Percentiles rank a stretch among this genome's conserved stretches.
phyloP scores from a whole-genome alignment of 2,888 invertebrate species.

The Stomorhina lunata region DNA sequence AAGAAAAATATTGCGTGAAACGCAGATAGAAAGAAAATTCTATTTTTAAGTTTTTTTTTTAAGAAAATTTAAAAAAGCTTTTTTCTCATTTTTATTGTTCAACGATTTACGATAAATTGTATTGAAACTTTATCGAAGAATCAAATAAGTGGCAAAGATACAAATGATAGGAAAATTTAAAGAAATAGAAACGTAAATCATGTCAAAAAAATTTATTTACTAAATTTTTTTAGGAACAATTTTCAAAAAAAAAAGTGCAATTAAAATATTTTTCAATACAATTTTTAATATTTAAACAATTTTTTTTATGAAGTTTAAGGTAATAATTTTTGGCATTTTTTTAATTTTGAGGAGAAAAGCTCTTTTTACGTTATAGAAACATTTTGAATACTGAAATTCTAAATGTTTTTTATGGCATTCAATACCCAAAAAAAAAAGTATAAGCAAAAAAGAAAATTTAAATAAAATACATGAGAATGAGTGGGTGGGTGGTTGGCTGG shows the following conservation, averaged over 20 bases:
- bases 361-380: conserved; percentile 22
- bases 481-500: conserved; percentile 10
- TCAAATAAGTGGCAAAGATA: conserved; percentile 15
- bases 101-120: conserved; percentile 34
- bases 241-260: too few relatives aligned
- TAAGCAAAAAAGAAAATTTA: background rate
- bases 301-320: too few relatives aligned
- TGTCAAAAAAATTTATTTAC: conserved; percentile 3
- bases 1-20: conserved; percentile 54
- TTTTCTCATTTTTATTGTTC: conserved; percentile 40
- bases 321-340: too few relatives aligned
- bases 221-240: too few relatives aligned
- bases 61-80: conserved; percentile 64
- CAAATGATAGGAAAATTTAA: conserved; percentile 18
- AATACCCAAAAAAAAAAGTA: conserved; percentile 5
- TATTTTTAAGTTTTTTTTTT: conserved; percentile 66
- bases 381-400: conserved; percentile 32
- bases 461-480: conserved; percentile 41
- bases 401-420: conserved; percentile 38
- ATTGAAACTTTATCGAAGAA: conserved; percentile 67
- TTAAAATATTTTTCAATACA: too few relatives aligned
- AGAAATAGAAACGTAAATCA: background rate
- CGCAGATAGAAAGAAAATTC: conserved; percentile 54
- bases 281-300: too few relatives aligned
- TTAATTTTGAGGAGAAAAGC: background rate